Evolutionary conservation across 2,888 invertebrate species (phyloP).

Genomic region (Ceriagrion tenellum): DNA sequence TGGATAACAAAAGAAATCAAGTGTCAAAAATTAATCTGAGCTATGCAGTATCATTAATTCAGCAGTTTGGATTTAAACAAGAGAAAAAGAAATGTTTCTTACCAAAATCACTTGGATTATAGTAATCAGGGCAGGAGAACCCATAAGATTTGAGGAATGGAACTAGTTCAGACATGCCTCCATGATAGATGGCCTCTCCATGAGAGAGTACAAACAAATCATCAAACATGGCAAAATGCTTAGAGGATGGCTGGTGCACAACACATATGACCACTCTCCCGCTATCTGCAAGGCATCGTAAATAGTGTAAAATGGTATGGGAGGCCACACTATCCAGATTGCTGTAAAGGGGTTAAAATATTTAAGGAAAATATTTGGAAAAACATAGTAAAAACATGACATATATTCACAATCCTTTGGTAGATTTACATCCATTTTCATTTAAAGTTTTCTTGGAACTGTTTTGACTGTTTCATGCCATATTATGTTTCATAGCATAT

Average conservation of each 20-base stretch:
- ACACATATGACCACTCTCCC: conserved; percentile 95
- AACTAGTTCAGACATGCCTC: conserved; percentile 86
- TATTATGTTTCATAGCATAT: no score
- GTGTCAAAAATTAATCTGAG: no score
- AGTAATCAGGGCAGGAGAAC: conserved; percentile 86
- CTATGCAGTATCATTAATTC: no score
- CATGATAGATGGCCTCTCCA: conserved; percentile 92
- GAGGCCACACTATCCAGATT: conserved; percentile 95
- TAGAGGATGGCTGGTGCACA: conserved; percentile 96
- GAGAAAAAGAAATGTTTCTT: conserved; percentile 72
- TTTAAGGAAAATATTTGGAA: conserved; percentile 58
- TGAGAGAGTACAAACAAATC: conserved; percentile 90
- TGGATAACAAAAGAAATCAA: no score
- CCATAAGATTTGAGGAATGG: conserved; percentile 85
- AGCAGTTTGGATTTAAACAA: no score
- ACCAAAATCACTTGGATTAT: conserved; percentile 90
- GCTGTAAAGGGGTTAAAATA: conserved; percentile 79
- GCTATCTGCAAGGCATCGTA: conserved; percentile 88
- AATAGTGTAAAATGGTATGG: conserved; percentile 88
- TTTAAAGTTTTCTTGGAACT: no score
- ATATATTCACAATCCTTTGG: no score
- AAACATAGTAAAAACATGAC: no score
- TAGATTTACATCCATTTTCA: no score
- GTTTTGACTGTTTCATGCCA: no score
- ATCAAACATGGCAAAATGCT: conserved; percentile 96